These are phyloP conservation scores for Chaenogobius annularis DNA, from an alignment of 2,113 vertebrate species.

Conservation along the genomic window DNA sequence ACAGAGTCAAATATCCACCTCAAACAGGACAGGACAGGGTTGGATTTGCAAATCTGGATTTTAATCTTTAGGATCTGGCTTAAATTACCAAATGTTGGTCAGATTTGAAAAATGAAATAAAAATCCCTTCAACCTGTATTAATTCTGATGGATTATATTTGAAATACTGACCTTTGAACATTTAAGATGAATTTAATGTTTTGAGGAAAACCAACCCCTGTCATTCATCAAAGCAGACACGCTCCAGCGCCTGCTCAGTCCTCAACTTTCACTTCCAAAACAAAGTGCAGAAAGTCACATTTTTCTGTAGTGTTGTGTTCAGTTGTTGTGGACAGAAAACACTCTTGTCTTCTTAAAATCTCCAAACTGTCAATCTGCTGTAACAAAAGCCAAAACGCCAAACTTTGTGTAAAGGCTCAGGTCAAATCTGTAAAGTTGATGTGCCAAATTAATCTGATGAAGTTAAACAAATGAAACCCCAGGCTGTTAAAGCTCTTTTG, in stretches of 20 bases:
- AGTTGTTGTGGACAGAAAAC: background rate
- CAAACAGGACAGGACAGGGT: no score
- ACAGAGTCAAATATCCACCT: no score
- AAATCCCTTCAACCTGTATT: no score
- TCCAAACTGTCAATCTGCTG: background rate
- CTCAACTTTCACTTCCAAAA: background rate
- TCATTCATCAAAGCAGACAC: background rate
- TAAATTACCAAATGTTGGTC: no score
- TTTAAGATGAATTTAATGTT: background rate
- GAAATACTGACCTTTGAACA: background rate
- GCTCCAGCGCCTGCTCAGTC: background rate
- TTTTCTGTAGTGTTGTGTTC: background rate
- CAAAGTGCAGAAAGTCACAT: background rate
- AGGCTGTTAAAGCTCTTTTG: background rate
- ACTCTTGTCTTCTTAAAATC: background rate
- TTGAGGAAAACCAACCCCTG: background rate
- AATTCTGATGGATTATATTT: no score
- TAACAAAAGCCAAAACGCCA: background rate
- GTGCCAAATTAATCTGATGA: background rate
- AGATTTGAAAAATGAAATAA: no score
- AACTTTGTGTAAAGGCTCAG: background rate
- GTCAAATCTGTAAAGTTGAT: background rate
- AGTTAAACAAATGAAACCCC: background rate
- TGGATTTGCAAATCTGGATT: no score
- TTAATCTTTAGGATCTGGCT: no score